Conservation (phyloP, 35 echinoderm and acorn worm species). For the Eucidaris tribuloides region DNA sequence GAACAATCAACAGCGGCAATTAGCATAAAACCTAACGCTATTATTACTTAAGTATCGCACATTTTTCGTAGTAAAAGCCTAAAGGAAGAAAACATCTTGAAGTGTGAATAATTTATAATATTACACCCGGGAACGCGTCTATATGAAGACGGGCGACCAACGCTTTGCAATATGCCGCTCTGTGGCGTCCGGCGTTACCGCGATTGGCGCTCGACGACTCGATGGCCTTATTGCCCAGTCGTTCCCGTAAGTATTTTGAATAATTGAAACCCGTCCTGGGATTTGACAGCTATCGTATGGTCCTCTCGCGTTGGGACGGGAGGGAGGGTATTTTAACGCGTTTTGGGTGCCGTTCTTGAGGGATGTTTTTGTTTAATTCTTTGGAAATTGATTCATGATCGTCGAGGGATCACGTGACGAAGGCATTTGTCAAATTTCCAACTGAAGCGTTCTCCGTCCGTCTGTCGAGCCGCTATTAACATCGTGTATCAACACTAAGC, state of each 20-base stretch:
- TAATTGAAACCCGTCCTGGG: neutral
- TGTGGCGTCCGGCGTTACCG: no score
- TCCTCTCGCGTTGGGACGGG: neutral
- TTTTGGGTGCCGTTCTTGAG: slow-evolving; percentile 13
- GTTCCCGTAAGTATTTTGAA: neutral
- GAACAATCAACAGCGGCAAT: no score
- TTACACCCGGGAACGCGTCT: slow-evolving; percentile 14
- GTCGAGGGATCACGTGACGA: neutral
- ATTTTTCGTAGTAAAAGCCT: no score
- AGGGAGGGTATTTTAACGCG: slow-evolving; percentile 24
- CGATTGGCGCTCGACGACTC: neutral
- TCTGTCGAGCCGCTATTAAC: no score
- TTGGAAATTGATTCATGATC: slow-evolving; percentile 31
- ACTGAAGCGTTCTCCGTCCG: slow-evolving; percentile 1
- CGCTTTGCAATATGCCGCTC: neutral
- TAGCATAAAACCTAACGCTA: no score
- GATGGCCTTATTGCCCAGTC: slow-evolving; percentile 27
- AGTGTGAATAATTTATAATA: slow-evolving; percentile 16
- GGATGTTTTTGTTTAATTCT: slow-evolving; percentile 39
- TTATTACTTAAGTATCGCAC: no score
- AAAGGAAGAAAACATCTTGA: no score
- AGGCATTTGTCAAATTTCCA: slow-evolving; percentile 7
- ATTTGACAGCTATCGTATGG: neutral
- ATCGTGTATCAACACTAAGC: no score
- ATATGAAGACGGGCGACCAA: neutral